Evolutionary conservation across 2,888 invertebrate species (phyloP), one percentile per base, ranked within the genome.

Genomic region (Cataglyphis albicans): DNA sequence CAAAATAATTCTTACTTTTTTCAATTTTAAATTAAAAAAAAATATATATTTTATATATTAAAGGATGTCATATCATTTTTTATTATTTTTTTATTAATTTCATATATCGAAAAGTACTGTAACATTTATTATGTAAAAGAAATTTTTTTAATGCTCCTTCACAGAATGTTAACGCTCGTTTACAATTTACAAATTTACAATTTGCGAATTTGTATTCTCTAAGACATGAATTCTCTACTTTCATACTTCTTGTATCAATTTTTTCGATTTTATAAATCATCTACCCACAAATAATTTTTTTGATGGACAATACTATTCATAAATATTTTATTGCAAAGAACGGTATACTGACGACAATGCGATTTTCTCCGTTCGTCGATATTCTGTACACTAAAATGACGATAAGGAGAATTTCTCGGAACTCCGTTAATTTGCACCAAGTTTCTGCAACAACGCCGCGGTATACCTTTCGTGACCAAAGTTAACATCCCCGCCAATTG

Each of bases 341-440:
- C 21, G 12, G 35, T 7, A 18, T 10, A 9, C 25, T 29, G 18
- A 25, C 55, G 25, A 52, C 52, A 61, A 64, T 55, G 6, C 25
- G n/a, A 76, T 76, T 76, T 55, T 55, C 38, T 25, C 12, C 7
- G 35, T 65, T 55, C 25, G 38, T 29, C 52, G 52, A 65, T 38
- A 29, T 65, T 76, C 38, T 55, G 38, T 25, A 55, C 18, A 18
- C 7, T 44, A 48, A 29, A 63, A n/a, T n/a, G 5, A 65, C 25
- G 7, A n/a, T 48, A 48, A 12, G n/a, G 12, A 52, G 52, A 35
- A 38, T 55, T 9, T 52, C 38, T 5, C 1, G 15, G 29, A 44
- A 74, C 10, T 72, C 15, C 25, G 10, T 15, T 63, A 48, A 21
- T n/a, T n/a, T n/a, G n/a, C n/a, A 74, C 25, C 44, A 21, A n/a